Conservation (phyloP, 1,140 invertebrate genomes). For the Tachypleus tridentatus region DNA sequence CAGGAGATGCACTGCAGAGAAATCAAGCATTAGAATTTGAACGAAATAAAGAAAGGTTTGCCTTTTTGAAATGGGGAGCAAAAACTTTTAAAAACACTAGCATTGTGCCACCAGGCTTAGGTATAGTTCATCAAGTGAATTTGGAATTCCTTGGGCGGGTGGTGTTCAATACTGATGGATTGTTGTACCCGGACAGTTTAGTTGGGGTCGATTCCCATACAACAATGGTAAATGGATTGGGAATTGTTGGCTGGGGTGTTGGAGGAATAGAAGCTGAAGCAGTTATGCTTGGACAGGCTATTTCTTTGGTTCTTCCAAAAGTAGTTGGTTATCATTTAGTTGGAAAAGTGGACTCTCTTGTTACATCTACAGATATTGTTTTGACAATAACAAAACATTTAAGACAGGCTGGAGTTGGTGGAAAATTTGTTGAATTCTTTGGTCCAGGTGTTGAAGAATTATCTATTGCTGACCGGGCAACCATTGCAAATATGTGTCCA, state of each 20-base stretch:
- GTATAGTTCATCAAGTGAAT: constrained; percentile 46
- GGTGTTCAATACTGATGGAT: constrained; percentile 29
- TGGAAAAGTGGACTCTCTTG: constrained; percentile 13
- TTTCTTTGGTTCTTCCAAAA: constrained; percentile 16
- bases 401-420: constrained; percentile 39
- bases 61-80: constrained; percentile 43
- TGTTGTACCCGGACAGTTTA: constrained; percentile 44
- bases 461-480: constrained; percentile 41
- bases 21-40: constrained; percentile 43
- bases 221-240: constrained; percentile 45
- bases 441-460: constrained; percentile 37
- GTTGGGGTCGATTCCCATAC: constrained; percentile 47
- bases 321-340: constrained; percentile 14
- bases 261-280: constrained; percentile 24
- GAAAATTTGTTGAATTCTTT: constrained; percentile 46
- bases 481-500: constrained; percentile 44
- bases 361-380: constrained; percentile 43
- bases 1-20: constrained; percentile 36
- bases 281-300: constrained; percentile 23
- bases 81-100: constrained; percentile 41
- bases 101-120: constrained; percentile 44
- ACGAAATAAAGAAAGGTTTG: constrained; percentile 42
- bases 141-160: constrained; percentile 40
- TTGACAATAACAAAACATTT: constrained; percentile 39
- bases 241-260: constrained; percentile 43